phyloP scores from a whole-genome alignment of 2,797 vertebrate species.

The Zalophus californianus region DNA sequence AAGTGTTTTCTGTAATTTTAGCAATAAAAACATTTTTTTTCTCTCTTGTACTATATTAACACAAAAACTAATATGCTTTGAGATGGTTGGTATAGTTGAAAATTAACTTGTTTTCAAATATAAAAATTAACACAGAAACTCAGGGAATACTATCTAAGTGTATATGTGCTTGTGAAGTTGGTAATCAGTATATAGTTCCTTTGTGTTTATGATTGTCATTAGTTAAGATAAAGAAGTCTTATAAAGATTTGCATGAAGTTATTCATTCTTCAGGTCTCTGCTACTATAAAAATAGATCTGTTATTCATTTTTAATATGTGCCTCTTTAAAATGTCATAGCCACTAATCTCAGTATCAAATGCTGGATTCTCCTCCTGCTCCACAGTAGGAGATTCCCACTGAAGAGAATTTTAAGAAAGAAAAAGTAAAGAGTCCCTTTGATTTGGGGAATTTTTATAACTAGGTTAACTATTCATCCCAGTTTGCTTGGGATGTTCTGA shows the following conservation, averaged over 20 bases:
- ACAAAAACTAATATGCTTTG: constrained; percentile 57
- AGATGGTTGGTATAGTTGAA: constrained; percentile 48
- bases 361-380: background rate
- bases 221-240: constrained; percentile 24
- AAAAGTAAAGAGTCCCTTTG: background rate
- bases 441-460: background rate
- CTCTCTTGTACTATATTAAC: background rate
- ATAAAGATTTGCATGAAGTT: constrained; percentile 42
- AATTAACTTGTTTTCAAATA: constrained; percentile 55
- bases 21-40: constrained; percentile 35
- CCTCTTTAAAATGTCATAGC: constrained; percentile 38
- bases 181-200: background rate
- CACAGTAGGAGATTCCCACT: background rate
- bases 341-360: background rate
- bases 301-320: constrained; percentile 53
- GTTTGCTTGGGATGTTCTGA: background rate
- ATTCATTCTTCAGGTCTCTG: constrained; percentile 44
- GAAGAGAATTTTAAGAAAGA: constrained; percentile 11
- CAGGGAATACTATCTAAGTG: background rate
- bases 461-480: background rate
- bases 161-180: constrained; percentile 53
- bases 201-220: constrained; percentile 42
- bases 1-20: constrained; percentile 64
- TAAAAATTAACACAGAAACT: constrained; percentile 35
- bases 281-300: constrained; percentile 40